Evolutionary conservation across 1,140 invertebrate genomes (phyloP).

Genomic region (Drosophila eugracilis): DNA sequence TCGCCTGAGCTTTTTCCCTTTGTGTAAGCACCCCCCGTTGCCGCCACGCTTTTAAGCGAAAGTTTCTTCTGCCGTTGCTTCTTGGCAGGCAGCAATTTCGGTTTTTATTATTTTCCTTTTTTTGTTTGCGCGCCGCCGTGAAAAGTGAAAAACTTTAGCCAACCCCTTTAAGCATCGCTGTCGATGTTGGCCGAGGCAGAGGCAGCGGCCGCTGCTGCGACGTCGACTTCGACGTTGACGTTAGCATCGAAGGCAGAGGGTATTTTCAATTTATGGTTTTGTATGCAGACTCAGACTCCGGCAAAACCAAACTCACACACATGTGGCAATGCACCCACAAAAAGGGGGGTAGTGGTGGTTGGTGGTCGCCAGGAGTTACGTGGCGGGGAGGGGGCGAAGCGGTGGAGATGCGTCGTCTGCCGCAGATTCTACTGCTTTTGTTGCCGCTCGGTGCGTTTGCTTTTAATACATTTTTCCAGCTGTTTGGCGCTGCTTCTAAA

Average conservation of each 20-base stretch:
- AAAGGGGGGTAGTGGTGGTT: slow-evolving; percentile 4
- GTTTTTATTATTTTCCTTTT: slow-evolving; percentile 56
- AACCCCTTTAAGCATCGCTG: slow-evolving; percentile 64
- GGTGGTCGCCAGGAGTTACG: background rate
- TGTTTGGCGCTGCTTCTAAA: slow-evolving; percentile 67
- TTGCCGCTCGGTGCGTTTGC: slow-evolving; percentile 67
- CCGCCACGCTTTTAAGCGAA: slow-evolving; percentile 66
- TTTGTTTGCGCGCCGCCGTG: slow-evolving; percentile 47
- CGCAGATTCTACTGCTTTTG: slow-evolving; percentile 30
- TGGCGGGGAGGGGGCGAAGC: too few relatives aligned
- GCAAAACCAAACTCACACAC: slow-evolving; percentile 37
- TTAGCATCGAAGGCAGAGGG: slow-evolving; percentile 55
- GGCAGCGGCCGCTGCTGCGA: slow-evolving; percentile 18
- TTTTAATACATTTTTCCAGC: slow-evolving; percentile 79
- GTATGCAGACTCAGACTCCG: slow-evolving; percentile 57
- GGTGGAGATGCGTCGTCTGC: slow-evolving; percentile 18
- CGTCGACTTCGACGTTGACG: slow-evolving; percentile 32
- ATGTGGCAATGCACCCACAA: slow-evolving; percentile 64
- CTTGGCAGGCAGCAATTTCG: slow-evolving; percentile 66
- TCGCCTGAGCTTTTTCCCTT: slow-evolving; percentile 6
- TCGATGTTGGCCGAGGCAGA: slow-evolving; percentile 2
- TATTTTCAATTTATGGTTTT: slow-evolving; percentile 78
- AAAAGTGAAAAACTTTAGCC: slow-evolving; percentile 65
- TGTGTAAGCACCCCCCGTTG: slow-evolving; percentile 26
- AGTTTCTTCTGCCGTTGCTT: slow-evolving; percentile 57